These are phyloP conservation scores for Petroica traversi DNA, from an alignment of 2,113 vertebrate genomes.

Conservation along the genomic window DNA sequence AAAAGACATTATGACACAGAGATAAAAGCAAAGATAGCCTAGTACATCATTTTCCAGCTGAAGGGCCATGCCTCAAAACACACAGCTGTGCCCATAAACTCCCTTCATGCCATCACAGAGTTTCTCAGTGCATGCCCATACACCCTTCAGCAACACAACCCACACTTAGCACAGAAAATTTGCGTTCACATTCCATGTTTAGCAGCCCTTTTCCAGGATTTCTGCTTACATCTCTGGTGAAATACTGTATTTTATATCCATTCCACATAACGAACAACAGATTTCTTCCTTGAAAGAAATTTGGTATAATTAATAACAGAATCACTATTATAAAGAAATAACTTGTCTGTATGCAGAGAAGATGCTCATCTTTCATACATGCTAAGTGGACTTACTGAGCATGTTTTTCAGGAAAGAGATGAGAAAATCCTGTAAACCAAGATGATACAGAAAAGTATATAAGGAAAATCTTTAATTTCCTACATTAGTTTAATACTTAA, in stretches of 20 bases:
- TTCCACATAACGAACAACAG: background rate
- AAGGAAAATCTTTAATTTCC: background rate
- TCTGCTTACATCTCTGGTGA: background rate
- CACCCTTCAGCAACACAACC: background rate
- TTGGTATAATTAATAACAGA: background rate
- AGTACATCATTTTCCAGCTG: background rate
- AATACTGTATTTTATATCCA: background rate
- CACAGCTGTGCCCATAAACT: background rate
- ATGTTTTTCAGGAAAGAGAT: background rate
- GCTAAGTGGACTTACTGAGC: background rate
- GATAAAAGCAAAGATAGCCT: background rate
- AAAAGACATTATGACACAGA: background rate
- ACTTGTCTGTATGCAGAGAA: background rate
- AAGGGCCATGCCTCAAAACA: background rate
- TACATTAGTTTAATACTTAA: background rate
- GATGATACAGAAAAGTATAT: background rate
- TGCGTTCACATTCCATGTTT: background rate
- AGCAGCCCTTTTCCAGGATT: background rate
- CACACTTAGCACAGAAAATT: background rate
- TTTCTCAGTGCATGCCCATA: accelerated
- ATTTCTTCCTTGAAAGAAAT: background rate
- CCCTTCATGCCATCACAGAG: background rate
- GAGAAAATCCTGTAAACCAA: background rate
- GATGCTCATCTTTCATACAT: background rate
- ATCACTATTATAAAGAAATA: background rate